Evolutionary conservation across 2,888 invertebrate genomes (phyloP), one percentile per base, ranked within the genome.

Genomic region (Drosophila differens): DNA sequence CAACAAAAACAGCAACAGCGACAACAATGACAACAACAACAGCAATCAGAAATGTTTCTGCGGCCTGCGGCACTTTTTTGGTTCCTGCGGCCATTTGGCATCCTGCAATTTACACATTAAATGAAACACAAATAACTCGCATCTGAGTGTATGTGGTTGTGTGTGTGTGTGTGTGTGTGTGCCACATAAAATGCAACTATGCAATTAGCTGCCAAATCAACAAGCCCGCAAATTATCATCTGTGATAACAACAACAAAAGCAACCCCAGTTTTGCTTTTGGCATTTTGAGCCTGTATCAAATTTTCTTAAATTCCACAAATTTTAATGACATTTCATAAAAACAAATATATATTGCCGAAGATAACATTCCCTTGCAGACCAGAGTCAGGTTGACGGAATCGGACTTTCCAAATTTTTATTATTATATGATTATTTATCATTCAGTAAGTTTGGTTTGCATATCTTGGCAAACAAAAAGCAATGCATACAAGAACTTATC

Each of bases 81-180:
- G 22, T 54, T 59, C 61, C 72, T 73, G 79, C 35, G 75, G 89
- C 75, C 70, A 79, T 73, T 84, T 69, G 58, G 71, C 58, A 72
- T 80, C 59, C 70, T 74, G 72, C 84, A 83, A 81, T 89, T 90
- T 83, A 78, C 87, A 86, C 89, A 82, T 87, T 74, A 85, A 85
- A 85, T 89, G 80, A 86, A 89, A 85, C 89, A 79, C 91, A 85
- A 91, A 91, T 85, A 89, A 68, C 74, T 63, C 73, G 62, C 70
- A 84, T 70, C 82, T 79, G 16, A 82, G 73, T 67, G 51, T 16
- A 1, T 49, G 2, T 49, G 2, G 22, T 3, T 41, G 4, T 14
- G 2, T 0, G 37, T 19, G n/a, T 37, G 35, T n/a, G 51, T 10
- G 28, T 25, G 73, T 67, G 51, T 16, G 0, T 49, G 1, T 66